Evolutionary conservation across 2,797 vertebrate genomes (phyloP), one percentile per base, ranked within the genome.

Genomic region (Hipposideros larvatus): DNA sequence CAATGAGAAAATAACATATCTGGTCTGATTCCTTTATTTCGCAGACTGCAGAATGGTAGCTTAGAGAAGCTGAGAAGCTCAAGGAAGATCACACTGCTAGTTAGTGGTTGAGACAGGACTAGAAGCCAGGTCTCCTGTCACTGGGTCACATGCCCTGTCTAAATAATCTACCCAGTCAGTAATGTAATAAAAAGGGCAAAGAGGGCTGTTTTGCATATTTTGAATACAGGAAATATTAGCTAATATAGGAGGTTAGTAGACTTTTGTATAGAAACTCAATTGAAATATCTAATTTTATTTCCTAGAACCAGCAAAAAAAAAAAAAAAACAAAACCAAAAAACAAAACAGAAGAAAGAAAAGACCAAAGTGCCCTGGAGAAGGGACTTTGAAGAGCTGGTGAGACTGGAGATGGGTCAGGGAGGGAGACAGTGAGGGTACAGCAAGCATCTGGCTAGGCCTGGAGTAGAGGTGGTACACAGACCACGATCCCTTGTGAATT

Each of bases 231-330:
- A 82, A 87, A 57, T 78, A 65, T 51, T 70, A 93, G 37, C 48
- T 83, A 83, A 18, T 48, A 16, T 71, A 48, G 31, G 73, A 90
- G 8, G 34, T 82, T 61, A 34, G 51, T 84, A 18, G 22, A 51
- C 78, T 94, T 94, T 92, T 57, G 46, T 22, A 51, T 51, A 71
- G 46, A 93, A 90, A 78, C 10, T 89, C 37, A 95, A 8, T 34
- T 31, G 63, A 10, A 85, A 74, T 28, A 75, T 84, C 31, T 13
- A 61, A 88, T 83, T 63, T 68, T 31, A 53, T 61, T 94, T 92
- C 87, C 65, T 19, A 68, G 68, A 68, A 34, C 24, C 26, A 94
- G 34, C 2, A n/a, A n/a, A n/a, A 82, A 63, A 31, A 51, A 51
- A 22, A 31, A 70, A 61, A 46, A 65, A 66, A 70, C 4, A 43